Percentiles rank a stretch among this genome's conserved stretches.
Conservation (phyloP, 53 echinoderm and acorn worm species). For the Paelopatides confundens region DNA sequence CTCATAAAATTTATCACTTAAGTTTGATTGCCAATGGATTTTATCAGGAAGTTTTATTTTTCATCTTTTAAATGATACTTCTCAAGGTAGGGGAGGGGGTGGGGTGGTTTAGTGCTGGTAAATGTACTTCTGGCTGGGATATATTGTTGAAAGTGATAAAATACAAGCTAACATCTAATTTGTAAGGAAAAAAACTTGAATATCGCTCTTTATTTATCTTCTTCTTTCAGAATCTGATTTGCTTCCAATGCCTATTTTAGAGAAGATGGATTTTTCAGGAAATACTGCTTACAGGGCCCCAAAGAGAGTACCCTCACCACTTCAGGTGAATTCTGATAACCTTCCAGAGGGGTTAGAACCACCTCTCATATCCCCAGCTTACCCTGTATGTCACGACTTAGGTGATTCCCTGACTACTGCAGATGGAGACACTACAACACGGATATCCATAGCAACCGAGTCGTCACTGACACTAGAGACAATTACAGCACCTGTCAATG, state of each 20-base stretch:
- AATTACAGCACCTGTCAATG: background rate
- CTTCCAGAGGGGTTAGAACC: constrained; percentile 48
- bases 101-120: too few species aligned
- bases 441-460: background rate
- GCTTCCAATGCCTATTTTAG: constrained; percentile 67
- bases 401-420: background rate
- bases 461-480: background rate
- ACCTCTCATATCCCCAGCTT: constrained; percentile 69
- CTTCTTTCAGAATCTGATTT: constrained; percentile 12
- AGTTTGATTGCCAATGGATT: too few species aligned
- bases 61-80: too few species aligned
- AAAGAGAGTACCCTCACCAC: background rate
- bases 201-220: background rate
- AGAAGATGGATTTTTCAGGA: constrained; percentile 54
- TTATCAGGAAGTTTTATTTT: too few species aligned
- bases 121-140: background rate
- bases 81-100: too few species aligned
- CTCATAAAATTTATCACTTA: too few species aligned
- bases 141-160: too few species aligned
- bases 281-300: background rate
- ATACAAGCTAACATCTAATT: too few species aligned
- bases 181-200: background rate
- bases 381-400: constrained; percentile 14
- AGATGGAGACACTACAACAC: background rate
- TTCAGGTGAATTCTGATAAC: background rate